phyloP scores from a whole-genome alignment of 2,888 invertebrate genomes.

The Cistogaster globosa region DNA sequence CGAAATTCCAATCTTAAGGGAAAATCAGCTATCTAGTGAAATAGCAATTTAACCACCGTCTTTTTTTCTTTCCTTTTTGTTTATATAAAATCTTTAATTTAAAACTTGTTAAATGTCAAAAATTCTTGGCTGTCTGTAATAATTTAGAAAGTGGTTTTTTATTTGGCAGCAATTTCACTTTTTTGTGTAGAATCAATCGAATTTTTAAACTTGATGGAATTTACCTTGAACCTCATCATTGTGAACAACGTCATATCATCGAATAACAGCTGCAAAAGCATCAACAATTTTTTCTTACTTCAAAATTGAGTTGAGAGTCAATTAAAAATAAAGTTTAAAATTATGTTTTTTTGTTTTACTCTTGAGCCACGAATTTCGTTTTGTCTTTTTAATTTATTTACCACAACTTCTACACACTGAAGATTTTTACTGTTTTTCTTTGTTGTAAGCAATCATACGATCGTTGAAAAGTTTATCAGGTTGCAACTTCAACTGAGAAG shows the following conservation, averaged over 20 bases:
- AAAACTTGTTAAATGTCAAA: constrained; percentile 9
- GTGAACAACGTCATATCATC: constrained; percentile 17
- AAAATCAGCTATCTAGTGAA: too few species aligned
- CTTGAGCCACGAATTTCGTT: constrained; percentile 1
- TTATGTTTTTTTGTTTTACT: background rate
- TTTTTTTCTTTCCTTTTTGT: too few species aligned
- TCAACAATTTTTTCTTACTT: constrained; percentile 7
- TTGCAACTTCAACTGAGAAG: constrained; percentile 45
- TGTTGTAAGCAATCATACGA: constrained; percentile 13
- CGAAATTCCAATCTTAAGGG: too few species aligned
- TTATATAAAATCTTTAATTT: too few species aligned
- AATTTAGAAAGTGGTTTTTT: constrained; percentile 48
- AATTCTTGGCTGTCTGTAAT: constrained; percentile 7
- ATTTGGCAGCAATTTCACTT: constrained; percentile 69
- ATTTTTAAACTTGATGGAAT: constrained; percentile 61
- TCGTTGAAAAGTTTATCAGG: constrained; percentile 46
- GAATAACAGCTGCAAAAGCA: constrained; percentile 18
- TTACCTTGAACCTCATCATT: constrained; percentile 72
- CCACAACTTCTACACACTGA: background rate
- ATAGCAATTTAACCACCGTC: too few species aligned
- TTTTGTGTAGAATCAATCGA: constrained; percentile 55
- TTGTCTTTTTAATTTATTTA: constrained; percentile 22
- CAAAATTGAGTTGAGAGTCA: too few species aligned
- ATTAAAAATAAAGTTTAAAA: constrained; percentile 28
- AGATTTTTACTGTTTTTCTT: background rate